Evolutionary conservation across 2,888 invertebrate genomes (phyloP).

Genomic region (Ormyrus pomaceus): DNA sequence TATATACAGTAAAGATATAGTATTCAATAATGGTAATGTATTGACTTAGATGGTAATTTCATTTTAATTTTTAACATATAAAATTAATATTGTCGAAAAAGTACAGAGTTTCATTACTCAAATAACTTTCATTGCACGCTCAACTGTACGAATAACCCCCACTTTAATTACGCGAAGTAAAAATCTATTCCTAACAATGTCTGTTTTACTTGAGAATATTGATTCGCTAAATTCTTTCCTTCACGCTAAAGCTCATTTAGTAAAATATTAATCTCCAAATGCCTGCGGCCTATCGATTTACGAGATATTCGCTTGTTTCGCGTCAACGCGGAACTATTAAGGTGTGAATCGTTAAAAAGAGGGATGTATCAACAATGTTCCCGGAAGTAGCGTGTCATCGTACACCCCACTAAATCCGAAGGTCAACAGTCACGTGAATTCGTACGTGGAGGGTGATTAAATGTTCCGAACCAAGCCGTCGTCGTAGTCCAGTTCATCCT

Average conservation of each 20-base stretch:
- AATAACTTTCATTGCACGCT: too few relatives aligned
- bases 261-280: constrained; percentile 24
- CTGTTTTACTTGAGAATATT: too few relatives aligned
- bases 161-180: too few relatives aligned
- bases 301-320: neutral
- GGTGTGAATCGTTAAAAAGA: constrained; percentile 32
- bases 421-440: constrained; percentile 4
- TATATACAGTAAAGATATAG: too few relatives aligned
- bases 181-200: too few relatives aligned
- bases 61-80: too few relatives aligned
- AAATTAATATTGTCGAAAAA: too few relatives aligned
- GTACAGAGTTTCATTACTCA: too few relatives aligned
- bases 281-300: constrained; percentile 18
- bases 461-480: neutral
- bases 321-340: neutral
- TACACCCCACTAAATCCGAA: neutral
- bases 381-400: constrained; percentile 26
- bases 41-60: too few relatives aligned
- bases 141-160: too few relatives aligned
- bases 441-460: neutral
- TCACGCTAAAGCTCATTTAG: neutral
- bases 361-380: neutral
- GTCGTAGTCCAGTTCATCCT: constrained; percentile 1
- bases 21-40: too few relatives aligned
- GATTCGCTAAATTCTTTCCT: too few relatives aligned